Evolutionary conservation across 2,888 invertebrate species (phyloP), one percentile per base, ranked within the genome.

Genomic region (Sarcophaga carnaria): DNA sequence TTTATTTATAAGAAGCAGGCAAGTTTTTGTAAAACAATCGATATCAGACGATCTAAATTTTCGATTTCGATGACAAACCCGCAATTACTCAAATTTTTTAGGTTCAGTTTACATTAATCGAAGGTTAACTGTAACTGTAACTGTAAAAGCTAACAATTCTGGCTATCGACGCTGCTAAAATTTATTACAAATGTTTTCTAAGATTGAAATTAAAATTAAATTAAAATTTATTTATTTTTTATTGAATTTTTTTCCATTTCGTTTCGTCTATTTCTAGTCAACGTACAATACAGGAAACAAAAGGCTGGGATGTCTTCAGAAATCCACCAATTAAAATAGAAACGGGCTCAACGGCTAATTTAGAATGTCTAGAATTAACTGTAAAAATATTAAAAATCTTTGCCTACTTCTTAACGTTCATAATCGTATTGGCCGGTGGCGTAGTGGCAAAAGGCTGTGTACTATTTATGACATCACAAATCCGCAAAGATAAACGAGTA

Each of bases 261-360:
- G 4, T 49, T 62, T 60, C 72, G 79, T 75, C 85, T 86, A 37
- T 74, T 90, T 89, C 0, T 85, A 97, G 97, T 92, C 96, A 96
- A 94, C 95, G 97, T 91, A 97, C 97, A 87, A 96, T 97, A 90
- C 96, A 96, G 92, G 97, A 97, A 93, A 97, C 97, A 90, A 97
- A 97, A 96, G 97, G 97, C 96, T 99, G 99, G 99, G 98, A 99
- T 95, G 98, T 98, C 85, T 99, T 99, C 94, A 95, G 98, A 92
- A 97, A 98, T 93, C 96, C 98, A 90, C 98, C 98, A 12, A 96
- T 96, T 90, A 97, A 97, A 94, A 96, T 96, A 94, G 97, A 97
- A 94, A 97, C 97, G 89, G 97, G 97, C 88, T 97, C 97, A 76
- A 97, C 97, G 95, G 97, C 97, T 90, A 97, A 96, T 92, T 97